These are phyloP conservation scores for Lepus europaeus DNA, from an alignment of 2,113 vertebrate species.

Conservation along the genomic window DNA sequence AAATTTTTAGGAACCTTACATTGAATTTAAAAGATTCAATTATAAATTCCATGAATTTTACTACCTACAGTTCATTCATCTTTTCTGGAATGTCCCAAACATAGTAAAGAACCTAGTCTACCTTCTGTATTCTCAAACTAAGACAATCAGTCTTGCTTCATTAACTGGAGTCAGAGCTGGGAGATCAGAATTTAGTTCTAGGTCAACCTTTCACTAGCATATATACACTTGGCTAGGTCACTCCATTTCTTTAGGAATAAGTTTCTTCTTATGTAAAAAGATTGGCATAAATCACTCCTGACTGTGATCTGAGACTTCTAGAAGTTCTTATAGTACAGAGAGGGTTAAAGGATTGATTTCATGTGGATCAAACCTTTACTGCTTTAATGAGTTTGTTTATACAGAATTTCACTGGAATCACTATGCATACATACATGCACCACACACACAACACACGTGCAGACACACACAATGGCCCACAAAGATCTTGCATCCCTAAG, in stretches of 20 bases:
- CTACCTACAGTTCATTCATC: background rate
- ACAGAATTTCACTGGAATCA: background rate
- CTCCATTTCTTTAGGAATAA: background rate
- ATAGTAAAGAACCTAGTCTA: background rate
- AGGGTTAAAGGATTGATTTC: fast-evolving
- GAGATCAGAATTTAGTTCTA: background rate
- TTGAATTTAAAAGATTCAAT: background rate
- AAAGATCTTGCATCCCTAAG: background rate
- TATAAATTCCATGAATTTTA: background rate
- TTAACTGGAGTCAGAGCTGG: background rate
- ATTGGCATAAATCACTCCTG: background rate
- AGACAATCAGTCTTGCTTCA: background rate
- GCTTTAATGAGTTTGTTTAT: background rate
- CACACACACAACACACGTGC: background rate
- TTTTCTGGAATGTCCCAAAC: background rate
- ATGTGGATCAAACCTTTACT: background rate
- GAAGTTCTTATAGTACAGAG: background rate
- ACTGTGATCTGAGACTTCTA: background rate
- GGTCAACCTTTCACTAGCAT: background rate
- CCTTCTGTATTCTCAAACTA: background rate
- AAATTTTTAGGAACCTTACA: background rate
- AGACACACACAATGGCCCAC: background rate
- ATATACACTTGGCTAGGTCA: background rate
- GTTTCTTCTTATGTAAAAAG: background rate
- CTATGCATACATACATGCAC: background rate